Conservation (phyloP, 2,888 invertebrate genomes). For the Polymixis lichenea region DNA sequence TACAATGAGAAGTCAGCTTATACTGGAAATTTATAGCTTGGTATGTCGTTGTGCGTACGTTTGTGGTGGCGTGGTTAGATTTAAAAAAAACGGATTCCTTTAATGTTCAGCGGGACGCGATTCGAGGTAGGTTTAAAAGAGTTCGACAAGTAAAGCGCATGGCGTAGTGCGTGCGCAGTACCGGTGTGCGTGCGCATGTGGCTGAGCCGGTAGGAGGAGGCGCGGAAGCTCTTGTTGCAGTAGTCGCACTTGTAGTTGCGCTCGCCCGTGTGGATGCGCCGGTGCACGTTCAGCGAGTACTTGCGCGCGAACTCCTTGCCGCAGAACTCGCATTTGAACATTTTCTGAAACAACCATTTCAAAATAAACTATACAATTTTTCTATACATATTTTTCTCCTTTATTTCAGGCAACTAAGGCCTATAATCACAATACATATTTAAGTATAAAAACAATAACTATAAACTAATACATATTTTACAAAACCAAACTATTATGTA, state of each 20-base stretch:
- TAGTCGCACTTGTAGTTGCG: slow-evolving; percentile 96
- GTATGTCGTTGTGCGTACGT: too few relatives aligned
- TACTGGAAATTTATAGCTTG: too few relatives aligned
- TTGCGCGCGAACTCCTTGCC: slow-evolving; percentile 97
- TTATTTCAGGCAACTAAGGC: too few relatives aligned
- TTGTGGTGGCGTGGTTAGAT: neutral
- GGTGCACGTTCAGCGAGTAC: slow-evolving; percentile 96
- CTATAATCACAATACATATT: too few relatives aligned
- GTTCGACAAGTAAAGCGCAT: neutral
- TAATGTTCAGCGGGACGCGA: neutral
- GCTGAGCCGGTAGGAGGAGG: slow-evolving; percentile 95
- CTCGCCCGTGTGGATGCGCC: slow-evolving; percentile 96
- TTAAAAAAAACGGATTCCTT: neutral
- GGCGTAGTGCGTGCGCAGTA: slow-evolving; percentile 61
- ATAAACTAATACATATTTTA: too few relatives aligned
- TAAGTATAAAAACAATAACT: too few relatives aligned
- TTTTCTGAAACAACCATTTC: slow-evolving; percentile 87
- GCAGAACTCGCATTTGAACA: slow-evolving; percentile 97
- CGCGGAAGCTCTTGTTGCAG: slow-evolving; percentile 95
- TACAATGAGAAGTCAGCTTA: too few relatives aligned
- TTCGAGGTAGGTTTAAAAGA: neutral
- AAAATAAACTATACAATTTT: too few relatives aligned
- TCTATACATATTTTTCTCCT: too few relatives aligned
- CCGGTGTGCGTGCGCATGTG: slow-evolving; percentile 97
- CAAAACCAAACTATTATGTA: too few relatives aligned